Conservation (phyloP, 2,888 invertebrate genomes). For the Drosophila monieri region DNA sequence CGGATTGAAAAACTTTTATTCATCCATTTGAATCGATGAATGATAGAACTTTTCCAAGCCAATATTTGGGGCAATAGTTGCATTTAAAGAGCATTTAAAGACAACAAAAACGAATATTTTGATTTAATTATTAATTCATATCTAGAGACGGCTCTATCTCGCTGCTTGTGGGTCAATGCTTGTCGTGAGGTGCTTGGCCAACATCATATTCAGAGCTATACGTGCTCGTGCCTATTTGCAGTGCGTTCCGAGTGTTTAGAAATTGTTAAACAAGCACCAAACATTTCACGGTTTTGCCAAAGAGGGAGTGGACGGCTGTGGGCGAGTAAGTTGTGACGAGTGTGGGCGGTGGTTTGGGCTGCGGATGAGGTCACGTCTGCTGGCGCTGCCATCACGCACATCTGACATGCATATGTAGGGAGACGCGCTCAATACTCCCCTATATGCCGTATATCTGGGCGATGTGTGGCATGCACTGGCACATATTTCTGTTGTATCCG, state of each 20-base stretch:
- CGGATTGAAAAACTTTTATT: neutral
- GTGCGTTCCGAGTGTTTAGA: conserved; percentile 27
- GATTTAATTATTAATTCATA: neutral
- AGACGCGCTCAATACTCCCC: conserved; percentile 13
- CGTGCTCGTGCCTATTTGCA: conserved; percentile 6
- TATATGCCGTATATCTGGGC: conserved; percentile 3
- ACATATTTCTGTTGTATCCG: neutral
- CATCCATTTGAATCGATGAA: neutral
- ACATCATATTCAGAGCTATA: neutral
- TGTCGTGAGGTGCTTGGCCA: neutral
- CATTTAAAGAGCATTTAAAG: too few species aligned
- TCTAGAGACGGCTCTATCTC: neutral
- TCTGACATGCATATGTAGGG: conserved; percentile 26
- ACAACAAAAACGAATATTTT: neutral
- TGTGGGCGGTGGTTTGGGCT: conserved; percentile 5
- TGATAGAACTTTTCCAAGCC: neutral
- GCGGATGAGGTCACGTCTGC: conserved; percentile 42
- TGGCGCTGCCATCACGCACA: conserved; percentile 44
- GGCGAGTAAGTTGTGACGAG: neutral
- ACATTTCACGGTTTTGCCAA: conserved; percentile 31
- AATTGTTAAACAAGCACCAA: conserved; percentile 33
- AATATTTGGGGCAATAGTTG: neutral
- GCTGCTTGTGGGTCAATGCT: neutral
- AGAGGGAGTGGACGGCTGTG: neutral
- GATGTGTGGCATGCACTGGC: neutral